A percentile compares a stretch with the other conserved stretches of the same genome.
These are phyloP conservation scores for Aleadryas rufinucha DNA, from an alignment of 2,113 vertebrate genomes.

Conservation along the genomic window DNA sequence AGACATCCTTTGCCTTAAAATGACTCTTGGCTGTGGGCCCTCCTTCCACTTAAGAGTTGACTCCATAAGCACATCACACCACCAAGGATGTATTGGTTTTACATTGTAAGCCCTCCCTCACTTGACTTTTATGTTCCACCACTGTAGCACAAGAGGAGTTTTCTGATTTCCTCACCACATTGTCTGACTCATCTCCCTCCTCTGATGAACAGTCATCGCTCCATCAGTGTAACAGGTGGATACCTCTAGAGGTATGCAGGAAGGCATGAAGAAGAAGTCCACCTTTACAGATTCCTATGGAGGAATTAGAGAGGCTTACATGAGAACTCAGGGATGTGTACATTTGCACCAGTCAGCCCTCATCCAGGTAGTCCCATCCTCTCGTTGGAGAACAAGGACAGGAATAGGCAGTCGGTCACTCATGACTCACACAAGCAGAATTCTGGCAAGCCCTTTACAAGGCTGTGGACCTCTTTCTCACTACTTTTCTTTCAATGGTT, in stretches of 20 bases:
- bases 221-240: neutral
- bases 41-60: neutral
- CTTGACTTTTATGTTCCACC: neutral
- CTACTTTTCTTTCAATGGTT: neutral
- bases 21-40: neutral
- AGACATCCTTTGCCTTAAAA: neutral
- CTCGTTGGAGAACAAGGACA: fast-evolving
- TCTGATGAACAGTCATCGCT: neutral
- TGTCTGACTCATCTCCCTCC: neutral
- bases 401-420: neutral
- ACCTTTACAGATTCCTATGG: neutral
- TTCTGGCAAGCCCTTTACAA: neutral
- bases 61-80: neutral
- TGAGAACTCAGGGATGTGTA: neutral
- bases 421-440: neutral
- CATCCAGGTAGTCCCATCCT: neutral
- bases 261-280: neutral
- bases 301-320: neutral
- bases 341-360: neutral
- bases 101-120: fast-evolving
- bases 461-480: neutral
- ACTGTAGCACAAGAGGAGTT: neutral
- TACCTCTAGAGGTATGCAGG: neutral
- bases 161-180: neutral
- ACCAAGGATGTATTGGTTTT: neutral